A percentile compares a stretch with the other conserved stretches of the same genome.
Conservation (phyloP, 2,888 invertebrate species). For the Geotrupes spiniger region DNA sequence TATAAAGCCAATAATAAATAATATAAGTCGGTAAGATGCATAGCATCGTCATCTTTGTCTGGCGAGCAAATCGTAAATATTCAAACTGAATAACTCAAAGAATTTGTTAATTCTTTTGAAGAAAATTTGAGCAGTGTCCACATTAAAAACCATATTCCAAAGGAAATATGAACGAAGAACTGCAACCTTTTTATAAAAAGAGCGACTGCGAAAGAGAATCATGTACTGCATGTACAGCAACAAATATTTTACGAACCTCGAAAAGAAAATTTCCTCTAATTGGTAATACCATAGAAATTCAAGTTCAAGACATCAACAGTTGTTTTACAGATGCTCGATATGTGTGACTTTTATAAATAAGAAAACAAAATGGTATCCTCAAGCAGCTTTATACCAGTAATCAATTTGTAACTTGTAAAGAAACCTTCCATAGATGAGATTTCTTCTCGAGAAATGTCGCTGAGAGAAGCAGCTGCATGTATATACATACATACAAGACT, state of each 20-base stretch:
- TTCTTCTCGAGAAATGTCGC: constrained; percentile 28
- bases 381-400: too few relatives aligned
- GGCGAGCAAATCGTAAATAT: constrained; percentile 7
- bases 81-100: background rate
- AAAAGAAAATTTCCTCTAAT: too few relatives aligned
- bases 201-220: constrained; percentile 2
- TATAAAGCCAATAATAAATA: too few relatives aligned
- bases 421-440: constrained; percentile 30
- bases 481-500: constrained; percentile 27
- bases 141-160: too few relatives aligned
- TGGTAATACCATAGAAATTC: too few relatives aligned
- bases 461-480: constrained; percentile 27
- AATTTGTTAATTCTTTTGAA: background rate
- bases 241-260: too few relatives aligned
- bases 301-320: too few relatives aligned
- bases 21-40: too few relatives aligned
- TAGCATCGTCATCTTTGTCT: constrained; percentile 8
- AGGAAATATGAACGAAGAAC: too few relatives aligned
- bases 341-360: too few relatives aligned
- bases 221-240: constrained; percentile 2
- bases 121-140: background rate
- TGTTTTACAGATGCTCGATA: too few relatives aligned
- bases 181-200: background rate
- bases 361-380: too few relatives aligned
- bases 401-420: constrained; percentile 30